Evolutionary conservation across 2,888 invertebrate genomes (phyloP).

Genomic region (Cheilosia variabilis): DNA sequence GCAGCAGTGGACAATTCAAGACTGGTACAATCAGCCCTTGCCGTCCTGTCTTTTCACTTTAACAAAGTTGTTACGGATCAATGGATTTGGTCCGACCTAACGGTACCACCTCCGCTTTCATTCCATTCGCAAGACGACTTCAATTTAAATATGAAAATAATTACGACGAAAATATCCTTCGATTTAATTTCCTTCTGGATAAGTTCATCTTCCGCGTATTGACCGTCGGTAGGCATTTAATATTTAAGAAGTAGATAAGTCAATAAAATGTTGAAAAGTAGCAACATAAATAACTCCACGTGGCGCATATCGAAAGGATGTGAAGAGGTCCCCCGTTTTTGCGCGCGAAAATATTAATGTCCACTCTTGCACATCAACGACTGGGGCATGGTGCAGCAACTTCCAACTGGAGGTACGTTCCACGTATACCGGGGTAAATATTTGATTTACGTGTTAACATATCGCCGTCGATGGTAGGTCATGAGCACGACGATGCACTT

Average conservation of each 20-base stretch:
- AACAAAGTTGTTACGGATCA: too few relatives aligned
- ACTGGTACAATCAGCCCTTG: too few relatives aligned
- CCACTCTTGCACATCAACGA: conserved; percentile 6
- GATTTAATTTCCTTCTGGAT: not conserved
- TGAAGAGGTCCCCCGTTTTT: not conserved
- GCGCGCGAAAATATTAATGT: conserved; percentile 41
- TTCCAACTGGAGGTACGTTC: not conserved
- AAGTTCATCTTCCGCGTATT: conserved; percentile 2
- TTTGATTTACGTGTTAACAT: conserved; percentile 61
- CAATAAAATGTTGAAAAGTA: conserved; percentile 30
- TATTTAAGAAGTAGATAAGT: conserved; percentile 45
- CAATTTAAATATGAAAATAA: too few relatives aligned
- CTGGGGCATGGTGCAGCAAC: not conserved
- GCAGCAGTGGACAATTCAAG: too few relatives aligned
- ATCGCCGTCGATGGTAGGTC: conserved; percentile 12
- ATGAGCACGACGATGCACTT: conserved; percentile 12
- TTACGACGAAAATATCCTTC: not conserved
- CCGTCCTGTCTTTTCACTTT: too few relatives aligned
- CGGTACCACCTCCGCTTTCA: too few relatives aligned
- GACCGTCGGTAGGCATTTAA: conserved; percentile 19
- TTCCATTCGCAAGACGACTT: too few relatives aligned
- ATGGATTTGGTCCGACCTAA: too few relatives aligned
- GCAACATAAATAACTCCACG: conserved; percentile 37
- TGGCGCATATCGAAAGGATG: conserved; percentile 19
- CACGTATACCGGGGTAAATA: conserved; percentile 29